Percentiles rank a stretch among this genome's conserved stretches.
phyloP scores from a whole-genome alignment of 1,140 invertebrate species.

The Ditylenchus dipsaci region DNA sequence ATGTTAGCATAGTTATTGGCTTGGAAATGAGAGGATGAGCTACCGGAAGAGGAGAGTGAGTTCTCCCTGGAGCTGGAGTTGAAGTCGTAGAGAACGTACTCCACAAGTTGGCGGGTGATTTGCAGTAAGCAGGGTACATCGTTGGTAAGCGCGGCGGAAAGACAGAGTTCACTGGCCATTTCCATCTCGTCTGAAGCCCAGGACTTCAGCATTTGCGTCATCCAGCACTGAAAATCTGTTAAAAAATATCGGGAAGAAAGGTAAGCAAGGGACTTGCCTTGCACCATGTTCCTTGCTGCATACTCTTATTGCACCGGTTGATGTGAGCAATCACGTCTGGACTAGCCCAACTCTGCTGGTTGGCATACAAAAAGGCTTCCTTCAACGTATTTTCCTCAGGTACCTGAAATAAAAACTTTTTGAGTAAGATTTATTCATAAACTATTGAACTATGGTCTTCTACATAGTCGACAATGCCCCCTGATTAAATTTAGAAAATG shows the following conservation, averaged over 20 bases:
- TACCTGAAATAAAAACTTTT: conserved; percentile 7
- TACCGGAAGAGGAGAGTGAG: conserved; percentile 1
- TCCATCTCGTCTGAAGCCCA: conserved; percentile 30
- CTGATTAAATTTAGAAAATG: too few relatives aligned
- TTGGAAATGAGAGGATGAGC: conserved; percentile 2
- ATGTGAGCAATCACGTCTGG: conserved; percentile 39
- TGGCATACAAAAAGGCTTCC: conserved; percentile 37
- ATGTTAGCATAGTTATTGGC: conserved; percentile 9
- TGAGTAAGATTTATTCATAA: neutral
- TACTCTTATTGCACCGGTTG: conserved; percentile 35
- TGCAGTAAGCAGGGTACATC: conserved; percentile 30
- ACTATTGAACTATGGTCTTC: neutral
- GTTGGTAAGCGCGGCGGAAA: conserved; percentile 34
- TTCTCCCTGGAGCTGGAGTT: neutral
- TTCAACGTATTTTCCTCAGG: conserved; percentile 28
- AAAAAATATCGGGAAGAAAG: neutral
- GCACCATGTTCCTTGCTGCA: conserved; percentile 17
- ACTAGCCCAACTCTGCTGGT: conserved; percentile 45
- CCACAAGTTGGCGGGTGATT: conserved; percentile 26
- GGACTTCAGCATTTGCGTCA: conserved; percentile 34
- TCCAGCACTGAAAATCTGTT: conserved; percentile 38
- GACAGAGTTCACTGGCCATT: conserved; percentile 30
- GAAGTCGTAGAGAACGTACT: conserved; percentile 18
- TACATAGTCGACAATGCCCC: too few relatives aligned
- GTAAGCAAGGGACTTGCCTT: conserved; percentile 3